Evolutionary conservation across 2,797 vertebrate genomes (phyloP).

Genomic region (Phoeniculus purpureus): DNA sequence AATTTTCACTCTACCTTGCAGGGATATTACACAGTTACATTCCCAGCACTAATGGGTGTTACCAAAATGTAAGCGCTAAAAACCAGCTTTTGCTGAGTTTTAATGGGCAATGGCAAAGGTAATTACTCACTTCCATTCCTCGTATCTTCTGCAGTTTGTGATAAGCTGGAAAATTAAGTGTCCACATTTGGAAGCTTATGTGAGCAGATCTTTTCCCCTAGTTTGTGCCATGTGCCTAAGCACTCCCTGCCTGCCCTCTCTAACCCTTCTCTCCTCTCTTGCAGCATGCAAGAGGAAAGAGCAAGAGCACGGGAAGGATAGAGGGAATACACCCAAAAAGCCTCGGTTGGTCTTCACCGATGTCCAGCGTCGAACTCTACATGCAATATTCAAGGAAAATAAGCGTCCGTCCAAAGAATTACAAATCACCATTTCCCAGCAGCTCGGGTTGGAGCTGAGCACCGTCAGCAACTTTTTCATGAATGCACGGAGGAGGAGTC

Average conservation of each 20-base stretch:
- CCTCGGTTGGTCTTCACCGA: constrained; percentile 98
- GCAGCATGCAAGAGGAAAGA: constrained; percentile 98
- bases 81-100: neutral
- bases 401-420: constrained; percentile 99
- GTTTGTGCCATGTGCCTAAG: accelerated
- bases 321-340: constrained; percentile 92
- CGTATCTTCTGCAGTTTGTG: neutral
- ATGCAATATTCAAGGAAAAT: constrained; percentile 99
- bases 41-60: neutral
- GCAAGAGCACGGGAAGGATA: constrained; percentile 92
- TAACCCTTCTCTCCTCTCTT: constrained; percentile 67
- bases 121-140: neutral
- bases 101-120: neutral
- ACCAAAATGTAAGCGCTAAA: neutral
- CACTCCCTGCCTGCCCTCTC: neutral
- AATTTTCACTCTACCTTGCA: neutral
- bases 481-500: constrained; percentile 96
- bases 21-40: neutral
- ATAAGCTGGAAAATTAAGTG: neutral
- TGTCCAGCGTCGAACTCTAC: constrained; percentile 97
- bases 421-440: constrained; percentile 98
- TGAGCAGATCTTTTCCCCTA: accelerated
- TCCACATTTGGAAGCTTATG: neutral
- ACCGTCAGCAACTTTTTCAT: constrained; percentile 99
- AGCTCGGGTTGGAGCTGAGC: constrained; percentile 96